Evolutionary conservation across 2,113 vertebrate species (phyloP), one percentile per base, ranked within the genome.

Genomic region (Sylvietta virens): DNA sequence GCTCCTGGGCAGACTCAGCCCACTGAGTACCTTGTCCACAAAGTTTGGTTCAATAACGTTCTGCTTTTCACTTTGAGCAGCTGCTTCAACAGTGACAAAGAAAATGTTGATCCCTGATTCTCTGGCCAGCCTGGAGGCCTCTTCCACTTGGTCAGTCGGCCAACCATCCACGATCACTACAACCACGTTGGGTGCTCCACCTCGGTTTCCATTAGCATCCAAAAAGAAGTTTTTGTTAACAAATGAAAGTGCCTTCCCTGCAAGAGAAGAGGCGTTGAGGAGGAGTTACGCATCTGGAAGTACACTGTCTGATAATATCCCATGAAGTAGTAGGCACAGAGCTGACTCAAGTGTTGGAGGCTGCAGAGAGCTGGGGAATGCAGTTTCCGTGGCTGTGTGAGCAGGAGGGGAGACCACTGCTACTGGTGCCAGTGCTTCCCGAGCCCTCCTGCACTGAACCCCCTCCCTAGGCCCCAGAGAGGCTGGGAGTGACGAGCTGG

Each of bases 41-140:
- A 99, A 99, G 97, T 99, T 98, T 47, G 97, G 85, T 95, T 99
- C 99, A 0, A 98, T 86, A 87, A 99, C 94, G 0, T 98, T 98
- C 72, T 98, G 98, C 74, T 98, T 99, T 96, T 99, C 99, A 3
- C 94, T 98, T 78, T 99, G 98, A 70, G 98, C 98, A 3, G 99
- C 98, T 48, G 98, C 99, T 97, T 99, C 99, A 27, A 99, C 98
- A 80, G 99, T 99, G 96, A 99, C 98, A 87, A 99, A 99, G 97
- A 99, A 99, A 88, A 99, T 98, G 92, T 99, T 99, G 98, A 99
- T 99, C 84, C 99, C 99, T 0, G 99, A 99, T 97, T 99, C 99
- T 47, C 99, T 98, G 19, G 99, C 99, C 2, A 99, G 97, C 54
- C 99, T 98, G 3, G 99, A 99, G 1, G 99, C 98, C 92, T 99